These are phyloP conservation scores for Lasioglossum pauxillum DNA, from an alignment of 2,888 invertebrate genomes.

Conservation along the genomic window DNA sequence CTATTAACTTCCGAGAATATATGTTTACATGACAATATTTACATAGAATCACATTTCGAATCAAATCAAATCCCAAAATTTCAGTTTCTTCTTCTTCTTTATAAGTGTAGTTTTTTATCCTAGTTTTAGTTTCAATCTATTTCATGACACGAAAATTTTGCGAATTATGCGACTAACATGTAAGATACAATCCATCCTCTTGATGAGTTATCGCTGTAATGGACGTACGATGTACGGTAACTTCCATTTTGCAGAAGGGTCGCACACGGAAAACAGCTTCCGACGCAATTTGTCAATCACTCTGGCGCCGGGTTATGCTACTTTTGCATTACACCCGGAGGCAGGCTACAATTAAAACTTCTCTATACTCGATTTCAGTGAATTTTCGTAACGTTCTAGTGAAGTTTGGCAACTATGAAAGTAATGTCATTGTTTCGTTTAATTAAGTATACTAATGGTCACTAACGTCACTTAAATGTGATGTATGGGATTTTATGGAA, in stretches of 20 bases:
- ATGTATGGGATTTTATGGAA: not conserved
- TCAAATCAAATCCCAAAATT: too few species aligned
- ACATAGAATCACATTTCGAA: too few species aligned
- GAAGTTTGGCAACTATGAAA: not conserved
- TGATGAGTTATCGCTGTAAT: not conserved
- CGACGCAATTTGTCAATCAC: not conserved
- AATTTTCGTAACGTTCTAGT: too few species aligned
- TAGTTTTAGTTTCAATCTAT: too few species aligned
- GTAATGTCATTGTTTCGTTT: not conserved
- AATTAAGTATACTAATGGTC: not conserved
- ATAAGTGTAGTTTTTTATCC: too few species aligned
- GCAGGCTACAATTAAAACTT: not conserved
- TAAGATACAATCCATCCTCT: not conserved
- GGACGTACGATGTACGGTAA: not conserved
- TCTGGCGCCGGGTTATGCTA: not conserved
- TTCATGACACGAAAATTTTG: too few species aligned
- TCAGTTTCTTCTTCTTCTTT: too few species aligned
- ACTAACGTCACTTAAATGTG: not conserved
- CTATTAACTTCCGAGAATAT: too few species aligned
- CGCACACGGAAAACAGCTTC: not conserved
- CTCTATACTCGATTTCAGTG: too few species aligned
- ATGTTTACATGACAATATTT: too few species aligned
- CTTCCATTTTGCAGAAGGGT: not conserved
- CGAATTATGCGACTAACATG: not conserved
- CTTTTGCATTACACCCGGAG: not conserved